Conservation (phyloP, 2,113 vertebrate species). For the Alethe castanea region DNA sequence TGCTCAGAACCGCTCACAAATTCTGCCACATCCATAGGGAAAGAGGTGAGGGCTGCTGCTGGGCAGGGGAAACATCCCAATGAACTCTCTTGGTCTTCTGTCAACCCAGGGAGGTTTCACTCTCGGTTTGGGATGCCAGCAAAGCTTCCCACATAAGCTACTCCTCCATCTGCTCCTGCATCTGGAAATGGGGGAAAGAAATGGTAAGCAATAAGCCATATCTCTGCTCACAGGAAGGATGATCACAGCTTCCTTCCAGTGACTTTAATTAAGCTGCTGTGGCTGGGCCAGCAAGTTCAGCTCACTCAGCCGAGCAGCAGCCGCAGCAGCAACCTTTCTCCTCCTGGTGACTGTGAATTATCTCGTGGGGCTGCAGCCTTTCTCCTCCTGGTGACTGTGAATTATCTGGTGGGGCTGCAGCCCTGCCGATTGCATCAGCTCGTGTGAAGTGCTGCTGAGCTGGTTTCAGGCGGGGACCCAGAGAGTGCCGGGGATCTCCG, state of each 20-base stretch:
- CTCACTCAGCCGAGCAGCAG: background rate
- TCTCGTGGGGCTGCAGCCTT: background rate
- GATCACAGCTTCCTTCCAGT: background rate
- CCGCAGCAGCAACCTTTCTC: background rate
- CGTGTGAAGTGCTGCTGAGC: conserved; percentile 13
- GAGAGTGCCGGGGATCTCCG: background rate
- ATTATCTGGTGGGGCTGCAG: conserved; percentile 1
- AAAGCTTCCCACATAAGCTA: background rate
- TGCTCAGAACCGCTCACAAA: background rate
- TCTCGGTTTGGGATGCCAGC: background rate
- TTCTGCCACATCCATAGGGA: background rate
- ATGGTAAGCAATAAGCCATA: background rate
- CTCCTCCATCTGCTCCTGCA: background rate
- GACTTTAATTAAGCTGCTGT: background rate
- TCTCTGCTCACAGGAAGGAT: background rate
- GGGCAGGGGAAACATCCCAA: background rate
- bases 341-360: background rate
- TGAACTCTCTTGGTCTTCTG: background rate
- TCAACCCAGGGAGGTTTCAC: background rate
- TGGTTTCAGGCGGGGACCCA: background rate
- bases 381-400: background rate
- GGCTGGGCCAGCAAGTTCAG: conserved; percentile 1
- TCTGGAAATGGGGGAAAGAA: background rate
- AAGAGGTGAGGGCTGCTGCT: background rate
- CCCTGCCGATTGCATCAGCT: background rate